Conservation (phyloP, 2,888 invertebrate genomes). For the Hirtodrosophila cameraria region DNA sequence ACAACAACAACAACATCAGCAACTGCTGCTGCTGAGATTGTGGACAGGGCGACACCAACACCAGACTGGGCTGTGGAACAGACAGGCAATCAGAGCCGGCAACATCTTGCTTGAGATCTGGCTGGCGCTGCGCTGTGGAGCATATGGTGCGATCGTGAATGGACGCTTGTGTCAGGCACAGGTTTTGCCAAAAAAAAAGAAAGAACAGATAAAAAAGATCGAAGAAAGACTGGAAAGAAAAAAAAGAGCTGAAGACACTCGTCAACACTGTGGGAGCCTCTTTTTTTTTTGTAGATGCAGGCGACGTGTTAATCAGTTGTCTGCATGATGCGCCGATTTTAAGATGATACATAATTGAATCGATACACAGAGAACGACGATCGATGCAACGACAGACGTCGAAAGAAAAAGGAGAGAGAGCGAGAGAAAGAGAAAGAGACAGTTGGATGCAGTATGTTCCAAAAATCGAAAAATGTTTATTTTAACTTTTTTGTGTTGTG, state of each 20-base stretch:
- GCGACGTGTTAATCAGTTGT: slow-evolving; percentile 68
- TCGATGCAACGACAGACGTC: slow-evolving; percentile 3
- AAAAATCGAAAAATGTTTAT: slow-evolving; percentile 56
- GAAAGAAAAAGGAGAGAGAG: slow-evolving; percentile 12
- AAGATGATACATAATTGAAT: slow-evolving; percentile 65
- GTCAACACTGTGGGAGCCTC: slow-evolving; percentile 57
- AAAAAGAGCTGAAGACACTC: slow-evolving; percentile 10
- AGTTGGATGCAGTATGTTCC: slow-evolving; percentile 31
- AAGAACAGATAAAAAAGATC: background rate
- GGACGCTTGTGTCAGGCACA: slow-evolving; percentile 39
- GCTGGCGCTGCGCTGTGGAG: slow-evolving; percentile 10
- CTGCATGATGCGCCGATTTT: slow-evolving; percentile 66
- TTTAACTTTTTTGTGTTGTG: slow-evolving; percentile 31
- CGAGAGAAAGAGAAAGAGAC: slow-evolving; percentile 20
- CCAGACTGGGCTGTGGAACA: slow-evolving; percentile 13
- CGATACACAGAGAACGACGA: slow-evolving; percentile 46
- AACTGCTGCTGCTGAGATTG: slow-evolving; percentile 8
- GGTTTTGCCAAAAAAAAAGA: slow-evolving; percentile 45
- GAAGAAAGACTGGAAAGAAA: background rate
- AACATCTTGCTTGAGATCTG: slow-evolving; percentile 58
- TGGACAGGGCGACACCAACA: background rate
- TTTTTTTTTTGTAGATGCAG: slow-evolving; percentile 3
- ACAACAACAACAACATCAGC: too few relatives aligned
- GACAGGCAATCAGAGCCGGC: slow-evolving; percentile 51
- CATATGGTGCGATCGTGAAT: slow-evolving; percentile 50